Conservation (phyloP, 2,888 invertebrate species). For the Pseudococcus jackbeardsleyi region DNA sequence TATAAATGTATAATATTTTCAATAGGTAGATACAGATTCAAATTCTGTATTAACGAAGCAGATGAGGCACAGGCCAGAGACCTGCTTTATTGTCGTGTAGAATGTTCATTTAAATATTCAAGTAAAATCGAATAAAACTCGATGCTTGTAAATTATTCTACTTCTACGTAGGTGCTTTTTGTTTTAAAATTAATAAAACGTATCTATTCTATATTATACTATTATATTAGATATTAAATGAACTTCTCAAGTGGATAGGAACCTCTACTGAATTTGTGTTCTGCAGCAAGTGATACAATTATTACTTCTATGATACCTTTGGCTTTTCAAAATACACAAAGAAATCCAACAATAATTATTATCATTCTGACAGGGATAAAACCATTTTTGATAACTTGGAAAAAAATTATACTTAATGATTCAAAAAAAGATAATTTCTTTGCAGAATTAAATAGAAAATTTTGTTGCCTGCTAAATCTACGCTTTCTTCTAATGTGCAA, state of each 20-base stretch:
- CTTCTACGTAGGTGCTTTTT: slow-evolving; percentile 9
- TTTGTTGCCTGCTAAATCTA: not conserved
- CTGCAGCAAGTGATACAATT: not conserved
- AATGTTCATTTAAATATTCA: not conserved
- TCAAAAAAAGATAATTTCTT: not conserved
- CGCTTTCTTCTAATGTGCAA: not conserved
- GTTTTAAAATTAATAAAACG: not conserved
- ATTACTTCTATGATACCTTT: not conserved
- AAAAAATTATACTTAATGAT: not conserved
- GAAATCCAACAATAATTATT: not conserved
- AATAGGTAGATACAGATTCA: not conserved
- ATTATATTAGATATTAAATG: not conserved
- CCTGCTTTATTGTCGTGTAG: not conserved
- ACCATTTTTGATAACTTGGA: not conserved
- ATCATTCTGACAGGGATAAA: not conserved
- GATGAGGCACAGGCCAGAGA: not conserved
- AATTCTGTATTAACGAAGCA: not conserved
- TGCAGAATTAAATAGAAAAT: not conserved
- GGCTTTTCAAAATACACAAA: not conserved
- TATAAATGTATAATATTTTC: not conserved
- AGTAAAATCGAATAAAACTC: not conserved
- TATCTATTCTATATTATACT: slow-evolving; percentile 13
- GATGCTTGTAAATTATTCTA: not conserved
- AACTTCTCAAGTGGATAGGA: slow-evolving; percentile 6
- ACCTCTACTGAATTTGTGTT: slow-evolving; percentile 13